Evolutionary conservation across 2,113 vertebrate genomes (phyloP).

Genomic region (Suncus etruscus): DNA sequence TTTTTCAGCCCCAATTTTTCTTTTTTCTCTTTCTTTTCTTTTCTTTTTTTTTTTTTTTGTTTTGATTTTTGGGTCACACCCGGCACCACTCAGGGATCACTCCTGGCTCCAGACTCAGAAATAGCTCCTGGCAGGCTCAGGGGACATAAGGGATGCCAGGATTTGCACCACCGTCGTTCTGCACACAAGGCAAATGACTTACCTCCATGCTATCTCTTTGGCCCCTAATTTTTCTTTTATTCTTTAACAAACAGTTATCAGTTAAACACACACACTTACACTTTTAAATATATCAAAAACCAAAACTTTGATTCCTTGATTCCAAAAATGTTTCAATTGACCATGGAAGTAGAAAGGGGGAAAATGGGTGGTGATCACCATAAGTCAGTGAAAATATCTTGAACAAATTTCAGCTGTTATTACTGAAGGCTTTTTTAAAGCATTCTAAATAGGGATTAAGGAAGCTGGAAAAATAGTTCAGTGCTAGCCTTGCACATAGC

Average conservation of each 20-base stretch:
- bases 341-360: constrained; percentile 29
- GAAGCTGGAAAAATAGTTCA: no score
- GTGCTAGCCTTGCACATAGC: no score
- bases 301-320: constrained; percentile 4
- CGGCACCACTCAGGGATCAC: no score
- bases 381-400: not conserved
- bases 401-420: not conserved
- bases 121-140: no score
- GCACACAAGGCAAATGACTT: no score
- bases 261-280: not conserved
- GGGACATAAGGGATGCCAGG: no score
- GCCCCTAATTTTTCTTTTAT: not conserved
- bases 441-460: not conserved
- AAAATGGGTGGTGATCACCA: not conserved
- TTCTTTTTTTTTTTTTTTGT: no score
- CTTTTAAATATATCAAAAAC: not conserved
- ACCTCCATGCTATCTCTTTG: not conserved
- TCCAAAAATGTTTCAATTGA: constrained; percentile 39
- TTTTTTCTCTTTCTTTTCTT: not conserved
- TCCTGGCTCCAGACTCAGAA: no score
- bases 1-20: not conserved
- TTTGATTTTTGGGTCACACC: no score
- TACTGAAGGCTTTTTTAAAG: not conserved
- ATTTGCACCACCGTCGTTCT: no score
- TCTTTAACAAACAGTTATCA: not conserved